These are phyloP conservation scores for Pandemis cinnamomeana DNA, from an alignment of 2,888 invertebrate genomes.

Conservation along the genomic window DNA sequence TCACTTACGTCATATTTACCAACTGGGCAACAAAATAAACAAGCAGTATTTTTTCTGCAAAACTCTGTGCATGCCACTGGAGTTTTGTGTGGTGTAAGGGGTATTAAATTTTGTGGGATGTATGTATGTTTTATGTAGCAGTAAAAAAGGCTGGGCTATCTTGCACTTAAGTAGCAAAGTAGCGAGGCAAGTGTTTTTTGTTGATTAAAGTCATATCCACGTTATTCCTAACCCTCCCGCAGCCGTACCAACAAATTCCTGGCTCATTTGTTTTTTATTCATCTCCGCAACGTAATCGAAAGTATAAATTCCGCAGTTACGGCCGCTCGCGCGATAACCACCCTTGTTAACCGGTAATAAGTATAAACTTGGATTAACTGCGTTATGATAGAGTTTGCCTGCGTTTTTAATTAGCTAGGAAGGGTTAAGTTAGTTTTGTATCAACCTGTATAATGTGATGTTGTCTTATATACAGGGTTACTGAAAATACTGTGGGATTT, in stretches of 20 bases:
- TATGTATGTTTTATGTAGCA: too few species aligned
- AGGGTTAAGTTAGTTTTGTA: slow-evolving; percentile 9
- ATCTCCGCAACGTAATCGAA: slow-evolving; percentile 80
- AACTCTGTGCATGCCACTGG: too few species aligned
- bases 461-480: neutral
- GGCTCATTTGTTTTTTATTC: slow-evolving; percentile 84
- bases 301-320: slow-evolving; percentile 79
- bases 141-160: too few species aligned
- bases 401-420: slow-evolving; percentile 36
- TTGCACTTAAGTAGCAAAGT: too few species aligned
- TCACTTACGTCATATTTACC: too few species aligned
- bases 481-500: too few species aligned
- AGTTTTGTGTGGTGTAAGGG: too few species aligned
- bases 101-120: too few species aligned
- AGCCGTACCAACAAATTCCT: slow-evolving; percentile 79
- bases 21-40: too few species aligned
- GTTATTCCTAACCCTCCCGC: slow-evolving; percentile 50
- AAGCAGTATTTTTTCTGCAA: too few species aligned
- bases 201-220: slow-evolving; percentile 51
- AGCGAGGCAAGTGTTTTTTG: too few species aligned
- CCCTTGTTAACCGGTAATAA: slow-evolving; percentile 80
- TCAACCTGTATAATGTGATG: neutral
- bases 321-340: slow-evolving; percentile 73
- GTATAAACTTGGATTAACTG: slow-evolving; percentile 77
- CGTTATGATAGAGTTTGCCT: slow-evolving; percentile 59